Percentiles rank a stretch among this genome's conserved stretches.
Conservation (phyloP, 2,888 invertebrate species). For the Chalcosyrphus nemorum region DNA sequence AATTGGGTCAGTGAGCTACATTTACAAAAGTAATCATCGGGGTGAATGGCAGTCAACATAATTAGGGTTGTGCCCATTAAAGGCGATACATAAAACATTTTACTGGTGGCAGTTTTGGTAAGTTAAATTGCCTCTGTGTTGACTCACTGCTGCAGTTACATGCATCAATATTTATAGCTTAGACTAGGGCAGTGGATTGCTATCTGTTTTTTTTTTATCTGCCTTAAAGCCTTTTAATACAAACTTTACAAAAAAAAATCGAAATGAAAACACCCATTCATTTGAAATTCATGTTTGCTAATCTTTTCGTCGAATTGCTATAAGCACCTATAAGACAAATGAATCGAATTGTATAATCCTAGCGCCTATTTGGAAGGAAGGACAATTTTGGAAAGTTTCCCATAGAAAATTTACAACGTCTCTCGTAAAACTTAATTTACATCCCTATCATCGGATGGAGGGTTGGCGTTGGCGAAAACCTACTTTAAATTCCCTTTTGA, state of each 20-base stretch:
- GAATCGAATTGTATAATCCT: not conserved
- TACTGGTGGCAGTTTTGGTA: not conserved
- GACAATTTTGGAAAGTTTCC: conserved; percentile 42
- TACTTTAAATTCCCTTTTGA: conserved; percentile 69
- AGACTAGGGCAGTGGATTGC: not conserved
- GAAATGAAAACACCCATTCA: too few species aligned
- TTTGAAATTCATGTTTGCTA: not conserved
- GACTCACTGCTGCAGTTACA: not conserved
- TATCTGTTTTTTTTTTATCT: too few species aligned
- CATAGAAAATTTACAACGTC: conserved; percentile 59
- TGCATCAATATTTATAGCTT: not conserved
- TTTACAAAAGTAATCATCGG: conserved; percentile 19
- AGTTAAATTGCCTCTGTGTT: not conserved
- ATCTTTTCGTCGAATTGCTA: not conserved
- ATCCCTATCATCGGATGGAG: conserved; percentile 57
- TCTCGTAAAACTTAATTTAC: conserved; percentile 67
- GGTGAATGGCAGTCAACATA: conserved; percentile 12
- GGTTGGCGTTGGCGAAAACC: conserved; percentile 30
- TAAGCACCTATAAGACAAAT: not conserved
- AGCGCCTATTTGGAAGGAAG: not conserved
- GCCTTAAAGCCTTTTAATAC: too few species aligned
- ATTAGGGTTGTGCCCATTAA: conserved; percentile 24
- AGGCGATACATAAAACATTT: conserved; percentile 6
- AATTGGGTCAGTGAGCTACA: conserved; percentile 33
- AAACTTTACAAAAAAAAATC: too few species aligned